phyloP scores from a whole-genome alignment of 2,888 invertebrate genomes.

The Proisotoma minuta region DNA sequence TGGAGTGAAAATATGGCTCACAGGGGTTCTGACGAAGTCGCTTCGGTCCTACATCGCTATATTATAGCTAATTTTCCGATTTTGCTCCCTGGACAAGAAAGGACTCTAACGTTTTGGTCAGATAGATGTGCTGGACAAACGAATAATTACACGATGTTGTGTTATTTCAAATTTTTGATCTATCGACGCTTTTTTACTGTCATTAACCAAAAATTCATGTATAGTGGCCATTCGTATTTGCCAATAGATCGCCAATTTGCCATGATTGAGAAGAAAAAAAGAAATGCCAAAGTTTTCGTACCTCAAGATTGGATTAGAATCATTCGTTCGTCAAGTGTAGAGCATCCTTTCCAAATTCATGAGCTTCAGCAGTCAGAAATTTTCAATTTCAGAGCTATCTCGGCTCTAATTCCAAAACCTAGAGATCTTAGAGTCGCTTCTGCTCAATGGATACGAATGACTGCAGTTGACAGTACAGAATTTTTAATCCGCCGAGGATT shows the following conservation, averaged over 20 bases:
- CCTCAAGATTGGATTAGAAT: slow-evolving; percentile 29
- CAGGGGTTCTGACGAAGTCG: slow-evolving; percentile 1
- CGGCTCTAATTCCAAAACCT: background rate
- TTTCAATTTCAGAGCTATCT: background rate
- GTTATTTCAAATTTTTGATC: slow-evolving; percentile 24
- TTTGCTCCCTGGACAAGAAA: background rate
- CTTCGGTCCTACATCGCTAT: background rate
- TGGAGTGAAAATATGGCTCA: slow-evolving; percentile 6
- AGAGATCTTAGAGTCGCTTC: background rate
- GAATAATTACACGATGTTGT: slow-evolving; percentile 42
- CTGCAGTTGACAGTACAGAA: background rate
- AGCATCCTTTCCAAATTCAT: background rate
- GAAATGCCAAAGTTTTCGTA: slow-evolving; percentile 25
- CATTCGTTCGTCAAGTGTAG: background rate
- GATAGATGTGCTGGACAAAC: slow-evolving; percentile 45
- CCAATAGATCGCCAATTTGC: slow-evolving; percentile 44
- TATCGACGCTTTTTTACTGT: slow-evolving; percentile 33
- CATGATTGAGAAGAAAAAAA: slow-evolving; percentile 37
- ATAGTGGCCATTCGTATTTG: slow-evolving; percentile 41
- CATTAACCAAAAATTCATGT: slow-evolving; percentile 44
- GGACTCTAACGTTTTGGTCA: slow-evolving; percentile 43
- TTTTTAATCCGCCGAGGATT: background rate
- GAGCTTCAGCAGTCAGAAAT: background rate
- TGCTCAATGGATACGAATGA: background rate
- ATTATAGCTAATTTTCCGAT: background rate